These are phyloP conservation scores for Aphaenogaster rudis DNA, from an alignment of 1,140 invertebrate species.

Conservation along the genomic window DNA sequence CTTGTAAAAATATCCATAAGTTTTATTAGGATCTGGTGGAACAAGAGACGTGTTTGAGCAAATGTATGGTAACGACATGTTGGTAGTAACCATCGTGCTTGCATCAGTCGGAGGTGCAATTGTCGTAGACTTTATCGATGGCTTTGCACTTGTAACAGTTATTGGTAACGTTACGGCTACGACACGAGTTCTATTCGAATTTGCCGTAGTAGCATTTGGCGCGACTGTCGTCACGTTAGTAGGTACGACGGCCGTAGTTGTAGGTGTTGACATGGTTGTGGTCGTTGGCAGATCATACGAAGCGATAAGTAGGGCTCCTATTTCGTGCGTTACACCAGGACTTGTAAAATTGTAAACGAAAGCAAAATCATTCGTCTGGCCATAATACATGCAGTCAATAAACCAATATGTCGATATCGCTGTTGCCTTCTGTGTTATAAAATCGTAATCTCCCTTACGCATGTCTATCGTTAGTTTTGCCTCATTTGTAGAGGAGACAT, in stretches of 20 bases:
- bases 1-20: constrained; percentile 91
- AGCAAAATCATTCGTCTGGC: constrained; percentile 88
- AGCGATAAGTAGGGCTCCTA: constrained; percentile 91
- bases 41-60: constrained; percentile 89
- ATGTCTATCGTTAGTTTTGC: constrained; percentile 89
- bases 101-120: constrained; percentile 83
- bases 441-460: constrained; percentile 88
- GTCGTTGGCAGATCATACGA: constrained; percentile 89
- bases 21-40: constrained; percentile 89
- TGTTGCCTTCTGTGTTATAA: constrained; percentile 89
- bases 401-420: constrained; percentile 92
- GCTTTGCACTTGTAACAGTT: not conserved
- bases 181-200: not conserved
- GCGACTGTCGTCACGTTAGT: constrained; percentile 13
- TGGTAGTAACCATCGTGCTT: constrained; percentile 74
- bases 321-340: constrained; percentile 88
- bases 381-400: constrained; percentile 91
- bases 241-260: constrained; percentile 65
- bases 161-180: not conserved
- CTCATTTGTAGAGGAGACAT: constrained; percentile 88
- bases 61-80: constrained; percentile 85
- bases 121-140: constrained; percentile 83
- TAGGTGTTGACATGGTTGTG: constrained; percentile 86
- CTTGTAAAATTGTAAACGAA: constrained; percentile 89
- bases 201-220: constrained; percentile 26